These are phyloP conservation scores for Heterodera filipjevi DNA, from an alignment of 2,888 invertebrate genomes.

Conservation along the genomic window DNA sequence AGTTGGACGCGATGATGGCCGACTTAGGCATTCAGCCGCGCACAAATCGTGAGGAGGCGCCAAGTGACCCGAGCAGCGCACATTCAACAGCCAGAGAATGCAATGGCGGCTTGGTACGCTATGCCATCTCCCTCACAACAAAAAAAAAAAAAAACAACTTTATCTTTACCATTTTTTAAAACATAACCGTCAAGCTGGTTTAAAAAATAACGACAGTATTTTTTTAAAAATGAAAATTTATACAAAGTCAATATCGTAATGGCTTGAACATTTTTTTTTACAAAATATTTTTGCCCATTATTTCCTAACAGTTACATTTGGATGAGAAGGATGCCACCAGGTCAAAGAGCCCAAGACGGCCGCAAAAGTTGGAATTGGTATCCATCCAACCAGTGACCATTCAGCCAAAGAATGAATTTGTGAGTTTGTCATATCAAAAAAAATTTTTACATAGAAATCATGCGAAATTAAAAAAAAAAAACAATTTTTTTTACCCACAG, in stretches of 20 bases:
- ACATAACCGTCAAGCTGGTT: no score
- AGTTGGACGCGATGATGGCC: slow-evolving; percentile 25
- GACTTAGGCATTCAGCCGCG: slow-evolving; percentile 22
- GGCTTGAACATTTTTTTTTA: no score
- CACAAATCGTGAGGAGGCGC: slow-evolving; percentile 21
- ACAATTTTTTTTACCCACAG: slow-evolving; percentile 36
- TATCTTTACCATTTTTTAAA: no score
- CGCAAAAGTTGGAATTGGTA: neutral
- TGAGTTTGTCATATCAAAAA: neutral
- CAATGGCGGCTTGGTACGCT: slow-evolving; percentile 6
- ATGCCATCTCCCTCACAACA: no score
- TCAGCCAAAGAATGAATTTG: slow-evolving; percentile 26
- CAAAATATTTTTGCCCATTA: neutral
- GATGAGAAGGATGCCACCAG: neutral
- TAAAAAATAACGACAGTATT: no score
- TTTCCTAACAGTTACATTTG: neutral
- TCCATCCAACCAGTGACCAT: neutral
- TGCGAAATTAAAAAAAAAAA: neutral
- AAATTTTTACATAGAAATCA: neutral
- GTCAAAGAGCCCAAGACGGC: slow-evolving; percentile 5
- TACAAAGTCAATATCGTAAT: no score
- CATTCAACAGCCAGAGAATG: slow-evolving; percentile 16
- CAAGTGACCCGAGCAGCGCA: slow-evolving; percentile 25
- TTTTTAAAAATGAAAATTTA: no score
- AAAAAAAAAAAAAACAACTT: no score